phyloP scores from a whole-genome alignment of 2,888 invertebrate species.

The Dysmachus trigonus region DNA sequence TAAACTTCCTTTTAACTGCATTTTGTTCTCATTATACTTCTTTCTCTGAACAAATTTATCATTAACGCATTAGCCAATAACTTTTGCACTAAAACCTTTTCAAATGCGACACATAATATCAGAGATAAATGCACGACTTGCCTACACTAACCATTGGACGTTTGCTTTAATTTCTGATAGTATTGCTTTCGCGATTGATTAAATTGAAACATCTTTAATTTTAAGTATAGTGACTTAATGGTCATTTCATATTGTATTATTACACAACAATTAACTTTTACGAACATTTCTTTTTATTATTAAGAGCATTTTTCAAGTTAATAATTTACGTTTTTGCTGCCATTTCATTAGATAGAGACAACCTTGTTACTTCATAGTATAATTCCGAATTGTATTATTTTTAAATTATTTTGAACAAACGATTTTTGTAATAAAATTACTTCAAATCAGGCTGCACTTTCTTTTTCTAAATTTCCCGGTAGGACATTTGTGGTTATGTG shows the following conservation, averaged over 20 bases:
- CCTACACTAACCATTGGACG: too few species aligned
- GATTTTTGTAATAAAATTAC: conserved; percentile 7
- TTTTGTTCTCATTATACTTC: neutral
- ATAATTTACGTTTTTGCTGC: neutral
- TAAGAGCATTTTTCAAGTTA: neutral
- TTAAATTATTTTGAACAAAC: conserved; percentile 29
- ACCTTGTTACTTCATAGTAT: neutral
- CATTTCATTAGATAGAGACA: neutral
- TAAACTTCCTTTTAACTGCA: neutral
- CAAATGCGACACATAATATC: neutral
- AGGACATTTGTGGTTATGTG: too few species aligned
- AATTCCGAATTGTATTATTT: conserved; percentile 11
- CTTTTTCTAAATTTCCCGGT: too few species aligned
- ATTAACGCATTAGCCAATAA: neutral
- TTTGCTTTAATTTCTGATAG: neutral
- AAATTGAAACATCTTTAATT: neutral
- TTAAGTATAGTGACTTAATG: neutral
- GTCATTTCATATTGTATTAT: neutral
- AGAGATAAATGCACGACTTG: too few species aligned
- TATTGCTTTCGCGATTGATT: neutral
- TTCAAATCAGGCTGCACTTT: neutral
- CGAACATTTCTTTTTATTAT: neutral
- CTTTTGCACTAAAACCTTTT: neutral
- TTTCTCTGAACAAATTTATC: neutral
- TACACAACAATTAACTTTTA: neutral